phyloP scores from a whole-genome alignment of 35 echinoderm and acorn worm genomes.

The Lytechinus pictus region DNA sequence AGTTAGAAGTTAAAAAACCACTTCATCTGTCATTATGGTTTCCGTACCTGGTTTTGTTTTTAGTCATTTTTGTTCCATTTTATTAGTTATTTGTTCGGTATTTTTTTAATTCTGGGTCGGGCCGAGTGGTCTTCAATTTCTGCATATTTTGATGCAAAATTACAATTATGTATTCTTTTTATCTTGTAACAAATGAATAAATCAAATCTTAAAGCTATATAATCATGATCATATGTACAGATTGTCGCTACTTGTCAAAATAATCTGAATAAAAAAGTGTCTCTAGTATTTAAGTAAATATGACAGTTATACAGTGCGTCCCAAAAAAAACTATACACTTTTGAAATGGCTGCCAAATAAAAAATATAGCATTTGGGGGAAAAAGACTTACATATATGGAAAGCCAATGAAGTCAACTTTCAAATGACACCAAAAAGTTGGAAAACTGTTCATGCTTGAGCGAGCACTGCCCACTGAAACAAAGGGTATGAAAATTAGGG shows the following conservation, averaged over 20 bases:
- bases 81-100: background rate
- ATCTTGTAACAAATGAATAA: background rate
- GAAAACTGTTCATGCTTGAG: too few species aligned
- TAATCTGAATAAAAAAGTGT: slow-evolving; percentile 15
- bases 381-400: too few species aligned
- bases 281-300: slow-evolving; percentile 39
- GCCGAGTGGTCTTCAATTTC: background rate
- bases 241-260: slow-evolving; percentile 4
- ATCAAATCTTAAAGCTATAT: background rate
- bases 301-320: background rate
- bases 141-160: background rate
- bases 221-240: slow-evolving; percentile 20
- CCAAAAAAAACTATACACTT: too few species aligned
- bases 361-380: too few species aligned
- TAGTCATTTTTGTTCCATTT: too few species aligned
- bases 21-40: background rate
- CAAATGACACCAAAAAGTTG: too few species aligned
- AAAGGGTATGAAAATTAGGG: too few species aligned
- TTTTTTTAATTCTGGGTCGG: background rate
- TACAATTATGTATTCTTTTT: background rate
- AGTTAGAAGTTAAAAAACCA: too few species aligned
- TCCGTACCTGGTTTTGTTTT: too few species aligned
- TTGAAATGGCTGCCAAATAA: too few species aligned
- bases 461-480: too few species aligned
- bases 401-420: too few species aligned